Base-by-base conservation (phyloP, 2,888 invertebrate genomes). In the Antheraea assamensis region DNA sequence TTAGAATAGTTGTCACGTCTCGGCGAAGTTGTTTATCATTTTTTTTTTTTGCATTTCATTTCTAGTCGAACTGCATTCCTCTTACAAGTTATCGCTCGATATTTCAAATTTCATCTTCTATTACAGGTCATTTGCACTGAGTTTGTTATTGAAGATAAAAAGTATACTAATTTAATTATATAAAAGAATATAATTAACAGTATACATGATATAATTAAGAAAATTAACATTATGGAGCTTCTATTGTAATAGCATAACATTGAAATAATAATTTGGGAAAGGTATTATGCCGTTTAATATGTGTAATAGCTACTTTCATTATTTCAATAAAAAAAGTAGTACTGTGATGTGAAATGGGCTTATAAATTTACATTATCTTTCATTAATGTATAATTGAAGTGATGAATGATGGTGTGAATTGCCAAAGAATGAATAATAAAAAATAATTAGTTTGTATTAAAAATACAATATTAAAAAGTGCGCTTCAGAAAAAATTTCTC, bases 1-100 rank as follows among this genome's bases (percentile, higher is more conserved):
- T 85, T 83, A 79, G 79, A 82, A 84, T 83, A 85, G 87, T 84
- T 85, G 80, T 87, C 86, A 85, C 85, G 58, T 73, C 72, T 66
- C 27, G 42, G 21, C 27, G 58, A 70, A 35, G n/a, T 30, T 58
- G 31, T 72, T 49, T 47, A 64, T 49, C 10, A 70, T 24, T 58
- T 42, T 73, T 70, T 73, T 70, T 73, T 70, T 70, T 68, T 55
- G 49, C 24, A 71, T 71, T 58, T 58, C 24, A 35, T 68, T 68
- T 68, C 68, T 68, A n/a, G 68, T 35, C 10, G 68, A 68, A 21
- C 35, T 10, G 35, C 31, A 68, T 35, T 35, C 35, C 68, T 21
- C n/a, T 68, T 35, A 31, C 8, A n/a, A 72, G 47, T 68, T 72
- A 30, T 52, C n/a, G 31, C 31, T 70, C 47, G 42, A 52, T 58